A percentile compares a stretch with the other conserved stretches of the same genome.
Evolutionary conservation across 2,113 vertebrate genomes (phyloP).

Genomic region (Gymnobelideus leadbeateri): DNA sequence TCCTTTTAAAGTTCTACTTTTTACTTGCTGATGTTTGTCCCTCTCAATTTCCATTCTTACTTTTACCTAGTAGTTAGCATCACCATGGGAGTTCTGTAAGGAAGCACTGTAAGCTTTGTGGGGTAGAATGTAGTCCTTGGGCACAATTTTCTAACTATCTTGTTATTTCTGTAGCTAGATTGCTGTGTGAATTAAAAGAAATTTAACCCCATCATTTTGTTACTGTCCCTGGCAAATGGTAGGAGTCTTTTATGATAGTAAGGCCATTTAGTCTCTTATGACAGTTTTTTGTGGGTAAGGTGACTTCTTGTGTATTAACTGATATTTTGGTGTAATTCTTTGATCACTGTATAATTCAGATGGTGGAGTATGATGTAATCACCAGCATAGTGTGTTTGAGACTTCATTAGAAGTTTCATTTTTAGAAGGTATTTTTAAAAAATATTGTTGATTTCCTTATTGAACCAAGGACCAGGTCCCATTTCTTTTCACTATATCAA

Average conservation of each 20-base stretch:
- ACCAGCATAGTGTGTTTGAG: constrained; percentile 19
- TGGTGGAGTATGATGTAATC: constrained; percentile 19
- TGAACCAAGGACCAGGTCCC: background rate
- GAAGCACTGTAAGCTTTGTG: background rate
- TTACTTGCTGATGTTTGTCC: background rate
- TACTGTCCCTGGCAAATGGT: background rate
- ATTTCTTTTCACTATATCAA: constrained; percentile 33
- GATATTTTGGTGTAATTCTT: constrained; percentile 33
- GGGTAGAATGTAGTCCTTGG: background rate
- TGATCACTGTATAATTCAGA: constrained; percentile 43
- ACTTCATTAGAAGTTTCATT: constrained; percentile 47
- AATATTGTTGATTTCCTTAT: background rate
- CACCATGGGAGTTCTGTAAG: background rate
- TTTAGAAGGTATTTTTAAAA: constrained; percentile 13
- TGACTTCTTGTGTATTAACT: constrained; percentile 17
- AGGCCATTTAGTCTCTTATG: background rate
- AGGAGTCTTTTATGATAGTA: constrained; percentile 4
- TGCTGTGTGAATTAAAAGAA: constrained; percentile 28
- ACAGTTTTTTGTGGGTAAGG: constrained; percentile 22
- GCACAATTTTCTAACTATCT: constrained; percentile 21
- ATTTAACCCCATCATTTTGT: constrained; percentile 29
- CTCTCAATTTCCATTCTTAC: background rate
- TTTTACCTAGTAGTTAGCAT: background rate
- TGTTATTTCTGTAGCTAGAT: constrained; percentile 18
- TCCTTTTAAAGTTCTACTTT: constrained; percentile 16